Conservation (phyloP, 2,113 vertebrate species). For the Salminus brasiliensis region DNA sequence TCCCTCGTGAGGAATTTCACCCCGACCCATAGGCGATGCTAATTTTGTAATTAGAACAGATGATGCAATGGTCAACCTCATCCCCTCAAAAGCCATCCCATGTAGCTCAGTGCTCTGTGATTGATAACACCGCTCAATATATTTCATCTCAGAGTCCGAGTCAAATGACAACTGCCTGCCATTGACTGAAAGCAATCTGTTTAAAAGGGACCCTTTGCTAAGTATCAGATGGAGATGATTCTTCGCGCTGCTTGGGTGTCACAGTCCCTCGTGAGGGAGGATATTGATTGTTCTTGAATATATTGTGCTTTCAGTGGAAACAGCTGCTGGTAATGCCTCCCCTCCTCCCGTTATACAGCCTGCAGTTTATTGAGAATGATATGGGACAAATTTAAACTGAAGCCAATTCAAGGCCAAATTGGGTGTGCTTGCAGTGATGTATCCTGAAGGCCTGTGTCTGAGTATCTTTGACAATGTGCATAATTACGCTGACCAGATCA, state of each 20-base stretch:
- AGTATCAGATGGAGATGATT: conserved; percentile 92
- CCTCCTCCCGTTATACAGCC: conserved; percentile 64
- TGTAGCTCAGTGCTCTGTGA: conserved; percentile 69
- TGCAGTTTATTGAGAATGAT: conserved; percentile 75
- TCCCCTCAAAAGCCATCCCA: conserved; percentile 62
- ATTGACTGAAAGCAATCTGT: conserved; percentile 93
- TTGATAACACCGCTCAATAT: conserved; percentile 81
- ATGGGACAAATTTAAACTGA: conserved; percentile 81
- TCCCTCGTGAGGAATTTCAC: conserved; percentile 53
- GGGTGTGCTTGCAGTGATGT: conserved; percentile 64
- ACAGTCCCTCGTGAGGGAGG: conserved; percentile 74
- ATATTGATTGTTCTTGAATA: conserved; percentile 92
- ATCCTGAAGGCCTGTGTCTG: conserved; percentile 70
- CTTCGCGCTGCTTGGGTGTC: conserved; percentile 87
- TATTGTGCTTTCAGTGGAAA: conserved; percentile 86
- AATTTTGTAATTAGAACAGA: conserved; percentile 77
- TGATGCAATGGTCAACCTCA: conserved; percentile 70
- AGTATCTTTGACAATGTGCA: conserved; percentile 63
- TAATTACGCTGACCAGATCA: conserved; percentile 71
- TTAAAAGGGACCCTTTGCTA: conserved; percentile 90
- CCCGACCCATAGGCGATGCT: conserved; percentile 62
- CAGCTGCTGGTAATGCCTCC: conserved; percentile 82
- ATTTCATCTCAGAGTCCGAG: conserved; percentile 82
- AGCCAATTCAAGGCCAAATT: conserved; percentile 77
- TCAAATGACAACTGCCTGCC: conserved; percentile 88